phyloP scores from a whole-genome alignment of 1,140 invertebrate genomes.

The Drosophila nasuta region DNA sequence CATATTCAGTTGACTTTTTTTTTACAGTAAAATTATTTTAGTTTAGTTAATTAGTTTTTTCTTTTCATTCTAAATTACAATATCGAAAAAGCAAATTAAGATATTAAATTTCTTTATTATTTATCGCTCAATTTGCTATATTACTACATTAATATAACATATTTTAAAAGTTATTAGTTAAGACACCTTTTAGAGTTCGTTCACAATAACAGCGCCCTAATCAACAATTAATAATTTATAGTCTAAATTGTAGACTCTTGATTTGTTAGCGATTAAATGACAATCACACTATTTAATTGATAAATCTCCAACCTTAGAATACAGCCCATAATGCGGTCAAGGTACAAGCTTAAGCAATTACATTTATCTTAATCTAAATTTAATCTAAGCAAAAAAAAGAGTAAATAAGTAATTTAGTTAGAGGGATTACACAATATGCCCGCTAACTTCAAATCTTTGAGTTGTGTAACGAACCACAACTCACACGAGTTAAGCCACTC shows the following conservation, averaged over 20 bases:
- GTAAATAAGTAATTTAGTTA: conserved; percentile 19
- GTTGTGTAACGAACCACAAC: conserved; percentile 55
- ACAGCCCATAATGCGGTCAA: conserved; percentile 5
- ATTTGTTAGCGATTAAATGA: neutral
- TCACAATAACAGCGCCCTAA: neutral
- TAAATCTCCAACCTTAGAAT: neutral
- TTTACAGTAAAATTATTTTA: neutral
- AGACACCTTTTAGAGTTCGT: neutral
- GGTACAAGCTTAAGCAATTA: conserved; percentile 11
- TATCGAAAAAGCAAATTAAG: no score
- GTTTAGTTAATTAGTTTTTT: no score
- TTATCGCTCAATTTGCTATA: no score
- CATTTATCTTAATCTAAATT: conserved; percentile 34
- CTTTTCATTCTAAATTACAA: no score
- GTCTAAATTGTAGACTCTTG: neutral
- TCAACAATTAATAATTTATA: neutral
- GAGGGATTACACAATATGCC: conserved; percentile 16
- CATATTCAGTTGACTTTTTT: neutral
- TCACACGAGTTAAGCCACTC: conserved; percentile 3
- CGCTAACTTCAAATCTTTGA: conserved; percentile 12
- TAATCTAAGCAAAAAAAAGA: conserved; percentile 27
- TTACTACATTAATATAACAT: no score
- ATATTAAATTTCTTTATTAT: no score
- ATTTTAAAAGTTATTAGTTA: neutral
- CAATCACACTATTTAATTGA: neutral